Percentiles rank a stretch among this genome's conserved stretches.
These are phyloP conservation scores for Colinus virginianus DNA, from an alignment of 2,113 vertebrate genomes.

Conservation along the genomic window DNA sequence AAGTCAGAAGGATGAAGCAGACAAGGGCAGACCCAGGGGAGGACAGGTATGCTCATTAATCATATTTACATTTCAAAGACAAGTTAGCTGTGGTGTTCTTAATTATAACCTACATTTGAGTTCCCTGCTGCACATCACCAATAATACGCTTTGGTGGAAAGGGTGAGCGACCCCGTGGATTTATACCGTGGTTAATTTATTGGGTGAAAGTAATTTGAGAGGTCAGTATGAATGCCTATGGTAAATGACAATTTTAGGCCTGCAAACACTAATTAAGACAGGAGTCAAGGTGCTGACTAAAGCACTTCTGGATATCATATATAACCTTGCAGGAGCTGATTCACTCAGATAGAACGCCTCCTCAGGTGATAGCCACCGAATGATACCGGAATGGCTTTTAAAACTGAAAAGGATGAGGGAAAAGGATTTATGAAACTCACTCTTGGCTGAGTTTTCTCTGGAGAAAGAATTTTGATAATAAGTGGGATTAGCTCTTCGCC, in stretches of 20 bases:
- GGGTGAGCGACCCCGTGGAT: background rate
- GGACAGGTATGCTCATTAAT: constrained; percentile 40
- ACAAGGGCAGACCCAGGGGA: constrained; percentile 30
- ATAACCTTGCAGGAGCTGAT: constrained; percentile 59
- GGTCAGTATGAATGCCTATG: constrained; percentile 35
- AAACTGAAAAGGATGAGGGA: constrained; percentile 22
- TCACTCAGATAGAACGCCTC: constrained; percentile 21
- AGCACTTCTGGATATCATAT: constrained; percentile 24
- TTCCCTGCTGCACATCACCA: constrained; percentile 12
- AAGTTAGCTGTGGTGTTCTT: background rate
- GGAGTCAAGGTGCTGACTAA: constrained; percentile 38
- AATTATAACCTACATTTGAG: background rate
- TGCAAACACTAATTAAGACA: constrained; percentile 55
- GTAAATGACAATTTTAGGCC: constrained; percentile 41
- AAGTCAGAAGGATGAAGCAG: constrained; percentile 30
- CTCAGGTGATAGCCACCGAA: constrained; percentile 46
- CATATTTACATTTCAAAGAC: constrained; percentile 72
- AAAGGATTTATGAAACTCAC: constrained; percentile 33
- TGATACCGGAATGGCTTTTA: constrained; percentile 46
- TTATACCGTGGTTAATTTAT: constrained; percentile 46
- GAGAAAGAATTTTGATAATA: constrained; percentile 42
- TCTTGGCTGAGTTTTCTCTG: constrained; percentile 5
- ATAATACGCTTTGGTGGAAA: constrained; percentile 45
- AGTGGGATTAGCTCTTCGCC: constrained; percentile 53
- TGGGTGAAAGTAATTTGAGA: constrained; percentile 33